Evolutionary conservation across 2,113 vertebrate genomes (phyloP).

Genomic region (Hiodon alosoides): DNA sequence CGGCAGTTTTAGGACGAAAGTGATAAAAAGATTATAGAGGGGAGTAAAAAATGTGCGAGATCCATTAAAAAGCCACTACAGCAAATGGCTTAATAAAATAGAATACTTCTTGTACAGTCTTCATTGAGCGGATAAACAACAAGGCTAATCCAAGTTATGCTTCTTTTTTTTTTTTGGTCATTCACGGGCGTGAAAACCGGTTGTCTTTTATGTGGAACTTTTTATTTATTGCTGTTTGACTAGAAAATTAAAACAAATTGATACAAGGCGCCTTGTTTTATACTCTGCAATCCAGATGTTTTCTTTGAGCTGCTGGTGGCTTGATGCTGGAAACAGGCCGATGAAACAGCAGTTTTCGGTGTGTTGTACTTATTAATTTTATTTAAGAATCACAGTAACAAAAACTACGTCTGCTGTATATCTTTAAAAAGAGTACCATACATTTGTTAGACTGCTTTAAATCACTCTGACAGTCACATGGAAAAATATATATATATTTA

Average conservation of each 20-base stretch:
- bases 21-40: background rate
- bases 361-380: background rate
- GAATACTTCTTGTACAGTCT: background rate
- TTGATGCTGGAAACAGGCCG: conserved; percentile 1
- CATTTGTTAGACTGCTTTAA: too few species aligned
- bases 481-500: too few species aligned
- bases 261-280: conserved; percentile 22
- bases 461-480: too few species aligned
- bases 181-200: background rate
- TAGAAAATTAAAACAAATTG: conserved; percentile 30
- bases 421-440: too few species aligned
- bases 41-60: background rate
- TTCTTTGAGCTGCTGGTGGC: conserved; percentile 6
- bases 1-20: too few species aligned
- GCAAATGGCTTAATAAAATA: background rate
- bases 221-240: conserved; percentile 20
- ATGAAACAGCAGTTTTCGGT: background rate
- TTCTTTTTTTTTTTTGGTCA: background rate
- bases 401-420: background rate
- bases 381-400: background rate
- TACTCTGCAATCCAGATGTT: conserved; percentile 23
- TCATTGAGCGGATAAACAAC: background rate
- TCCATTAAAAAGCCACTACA: background rate
- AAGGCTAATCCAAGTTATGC: background rate
- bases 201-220: conserved; percentile 22